phyloP scores from a whole-genome alignment of 2,888 invertebrate genomes.

The Spilosoma lubricipeda region DNA sequence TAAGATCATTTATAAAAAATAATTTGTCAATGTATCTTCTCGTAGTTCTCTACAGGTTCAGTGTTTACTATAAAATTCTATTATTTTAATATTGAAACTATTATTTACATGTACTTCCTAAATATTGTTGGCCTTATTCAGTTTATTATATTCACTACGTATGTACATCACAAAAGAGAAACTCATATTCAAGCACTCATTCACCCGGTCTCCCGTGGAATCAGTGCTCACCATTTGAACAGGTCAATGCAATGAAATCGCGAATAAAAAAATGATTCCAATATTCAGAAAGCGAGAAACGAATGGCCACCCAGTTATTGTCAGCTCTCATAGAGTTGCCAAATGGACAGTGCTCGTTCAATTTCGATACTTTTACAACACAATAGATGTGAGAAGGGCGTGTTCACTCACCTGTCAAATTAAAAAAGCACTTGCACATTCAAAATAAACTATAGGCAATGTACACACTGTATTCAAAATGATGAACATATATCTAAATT shows the following conservation, averaged over 20 bases:
- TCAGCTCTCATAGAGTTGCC: slow-evolving; percentile 73
- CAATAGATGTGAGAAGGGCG: slow-evolving; percentile 83
- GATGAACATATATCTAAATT: not conserved
- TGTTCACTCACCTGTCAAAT: slow-evolving; percentile 84
- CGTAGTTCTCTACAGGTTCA: not conserved
- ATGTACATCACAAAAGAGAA: not conserved
- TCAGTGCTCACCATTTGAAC: slow-evolving; percentile 61
- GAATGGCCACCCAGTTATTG: slow-evolving; percentile 76
- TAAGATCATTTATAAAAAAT: not conserved
- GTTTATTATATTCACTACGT: not conserved
- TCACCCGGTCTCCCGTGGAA: slow-evolving; percentile 47
- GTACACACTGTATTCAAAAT: slow-evolving; percentile 17
- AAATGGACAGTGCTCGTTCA: slow-evolving; percentile 83
- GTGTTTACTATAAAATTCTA: not conserved
- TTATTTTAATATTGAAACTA: not conserved
- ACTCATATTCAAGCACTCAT: slow-evolving; percentile 26
- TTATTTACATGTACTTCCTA: not conserved
- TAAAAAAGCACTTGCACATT: slow-evolving; percentile 83
- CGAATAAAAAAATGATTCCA: slow-evolving; percentile 78
- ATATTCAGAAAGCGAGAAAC: slow-evolving; percentile 76
- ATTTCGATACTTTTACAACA: slow-evolving; percentile 85
- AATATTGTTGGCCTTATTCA: not conserved
- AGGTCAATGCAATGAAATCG: slow-evolving; percentile 72
- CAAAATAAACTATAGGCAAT: slow-evolving; percentile 69
- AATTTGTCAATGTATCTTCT: not conserved